phyloP scores from a whole-genome alignment of 2,797 vertebrate genomes.

The Microtus obscurus region DNA sequence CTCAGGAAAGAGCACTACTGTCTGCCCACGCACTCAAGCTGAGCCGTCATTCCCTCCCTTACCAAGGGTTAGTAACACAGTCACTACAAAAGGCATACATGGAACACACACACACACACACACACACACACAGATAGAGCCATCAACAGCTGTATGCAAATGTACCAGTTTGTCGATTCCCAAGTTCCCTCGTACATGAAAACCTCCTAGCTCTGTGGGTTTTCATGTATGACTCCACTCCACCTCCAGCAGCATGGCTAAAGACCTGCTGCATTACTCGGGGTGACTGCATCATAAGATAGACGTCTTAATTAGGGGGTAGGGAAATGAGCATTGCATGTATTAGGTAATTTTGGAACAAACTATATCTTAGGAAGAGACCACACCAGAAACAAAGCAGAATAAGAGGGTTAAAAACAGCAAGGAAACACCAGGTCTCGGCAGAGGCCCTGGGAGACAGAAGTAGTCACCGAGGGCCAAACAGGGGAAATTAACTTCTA shows the following conservation, averaged over 20 bases:
- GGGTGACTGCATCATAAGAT: background rate
- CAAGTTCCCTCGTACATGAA: background rate
- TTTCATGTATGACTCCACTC: background rate
- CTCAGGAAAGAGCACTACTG: background rate
- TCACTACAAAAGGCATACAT: background rate
- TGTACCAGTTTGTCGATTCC: background rate
- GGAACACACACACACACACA: background rate
- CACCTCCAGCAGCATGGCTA: background rate
- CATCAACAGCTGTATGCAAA: background rate
- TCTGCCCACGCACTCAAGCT: background rate
- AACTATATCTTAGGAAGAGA: background rate
- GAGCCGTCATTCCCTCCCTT: constrained; percentile 4
- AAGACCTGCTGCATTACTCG: background rate
- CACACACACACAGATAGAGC: background rate
- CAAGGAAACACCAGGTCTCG: background rate
- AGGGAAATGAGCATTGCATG: background rate
- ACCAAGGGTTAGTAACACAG: background rate
- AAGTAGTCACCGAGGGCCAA: background rate
- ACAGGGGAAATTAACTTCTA: background rate
- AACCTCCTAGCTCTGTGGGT: background rate
- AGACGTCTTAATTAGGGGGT: background rate
- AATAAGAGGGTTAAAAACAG: background rate
- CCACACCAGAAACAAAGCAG: background rate
- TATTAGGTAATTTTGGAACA: constrained; percentile 2
- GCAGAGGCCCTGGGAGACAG: background rate